A percentile compares a stretch with the other conserved stretches of the same genome.
These are phyloP conservation scores for Anolis carolinensis DNA, from an alignment of 2,113 vertebrate genomes.

Conservation along the genomic window DNA sequence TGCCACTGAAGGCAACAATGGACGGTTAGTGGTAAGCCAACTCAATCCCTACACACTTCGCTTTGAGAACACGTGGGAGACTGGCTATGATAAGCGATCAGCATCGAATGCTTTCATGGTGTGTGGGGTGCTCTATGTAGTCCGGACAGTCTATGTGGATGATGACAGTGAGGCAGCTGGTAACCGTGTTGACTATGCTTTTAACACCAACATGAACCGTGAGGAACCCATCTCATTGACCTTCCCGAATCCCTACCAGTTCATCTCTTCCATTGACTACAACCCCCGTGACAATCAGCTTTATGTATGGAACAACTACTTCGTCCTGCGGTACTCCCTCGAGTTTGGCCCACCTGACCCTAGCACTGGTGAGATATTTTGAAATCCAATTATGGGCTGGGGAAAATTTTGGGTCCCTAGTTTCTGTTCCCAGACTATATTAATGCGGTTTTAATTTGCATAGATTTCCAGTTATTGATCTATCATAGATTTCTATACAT, in stretches of 20 bases:
- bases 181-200: constrained; percentile 89
- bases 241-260: constrained; percentile 96
- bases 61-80: constrained; percentile 95
- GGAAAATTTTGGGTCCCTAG: not conserved
- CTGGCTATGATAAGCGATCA: constrained; percentile 90
- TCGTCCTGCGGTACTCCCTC: constrained; percentile 88
- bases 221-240: constrained; percentile 83
- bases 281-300: constrained; percentile 96
- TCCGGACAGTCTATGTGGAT: constrained; percentile 91
- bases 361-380: constrained; percentile 76
- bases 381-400: not conserved
- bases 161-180: constrained; percentile 92
- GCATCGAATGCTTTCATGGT: constrained; percentile 98
- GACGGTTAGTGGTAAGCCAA: constrained; percentile 90
- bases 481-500: not conserved
- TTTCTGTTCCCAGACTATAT: not conserved
- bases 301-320: constrained; percentile 97
- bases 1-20: constrained; percentile 90
- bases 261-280: constrained; percentile 93
- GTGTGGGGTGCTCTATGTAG: constrained; percentile 91
- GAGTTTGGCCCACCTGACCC: constrained; percentile 90
- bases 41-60: constrained; percentile 95
- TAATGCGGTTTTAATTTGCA: not conserved
- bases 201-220: constrained; percentile 88
- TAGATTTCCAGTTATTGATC: not conserved